Evolutionary conservation across 30 jellyfish, hydroid and myxozoan genomes (phyloP), one percentile per base, ranked within the genome.

Genomic region (Aurelia sp.): DNA sequence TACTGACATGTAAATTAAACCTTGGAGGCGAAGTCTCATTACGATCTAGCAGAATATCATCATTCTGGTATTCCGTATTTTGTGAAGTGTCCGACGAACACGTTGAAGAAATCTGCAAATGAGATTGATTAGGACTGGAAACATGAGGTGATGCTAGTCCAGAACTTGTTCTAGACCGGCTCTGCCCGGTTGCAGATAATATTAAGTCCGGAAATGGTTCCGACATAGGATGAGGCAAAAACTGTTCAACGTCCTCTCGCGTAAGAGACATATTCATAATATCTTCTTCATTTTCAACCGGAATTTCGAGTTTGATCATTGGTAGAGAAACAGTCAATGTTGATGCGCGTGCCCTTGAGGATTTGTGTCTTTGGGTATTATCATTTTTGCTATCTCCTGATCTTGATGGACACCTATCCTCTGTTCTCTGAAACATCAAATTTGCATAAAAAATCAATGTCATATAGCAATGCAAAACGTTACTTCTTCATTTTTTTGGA

Each of bases 301-400:
- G 99, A 69, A 95, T 95, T 86, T 95, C 97, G 62, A 95, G 69
- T 52, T 81, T 81, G 10, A 95, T 95, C 97, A 95, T 85, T 15
- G 99, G 99, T 17, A 95, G 82, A 16, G 99, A 76, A 13, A 95
- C 93, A 21, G 98, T 90, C 22, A 95, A 67, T 8, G 97, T 87
- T 6, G 96, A 79, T 23, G 96, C 87, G 10, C 96, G 85, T 18
- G 92, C 65, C 31, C 93, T 60, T 16, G 15, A 23, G 12, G 88
- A 13, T 11, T 75, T 76, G 40, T 77, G 61, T 7, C 76, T 52
- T 27, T 53, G 58, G 20, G 37, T 67, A 11, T 30, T 55, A 15
- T 40, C 84, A 37, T 31, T 23, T 13, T 22, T 33, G 69, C 33
- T 17, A n/a, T 72, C 68, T 72, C 67, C 30, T 6, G 41, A 21